Base-by-base conservation (phyloP, 2,888 invertebrate species). In the Ophion slaviceki region DNA sequence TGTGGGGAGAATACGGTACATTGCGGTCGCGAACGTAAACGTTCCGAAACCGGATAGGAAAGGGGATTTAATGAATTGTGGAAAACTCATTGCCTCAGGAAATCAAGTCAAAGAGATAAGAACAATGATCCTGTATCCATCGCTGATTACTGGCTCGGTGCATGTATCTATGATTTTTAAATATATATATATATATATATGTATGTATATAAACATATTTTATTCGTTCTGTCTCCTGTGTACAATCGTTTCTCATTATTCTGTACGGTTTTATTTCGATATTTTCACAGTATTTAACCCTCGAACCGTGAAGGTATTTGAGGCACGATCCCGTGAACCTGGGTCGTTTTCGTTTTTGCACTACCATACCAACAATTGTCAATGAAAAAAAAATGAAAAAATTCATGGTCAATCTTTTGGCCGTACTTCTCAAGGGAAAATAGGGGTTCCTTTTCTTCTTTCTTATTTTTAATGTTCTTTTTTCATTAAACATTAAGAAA, bases 91-190 rank as follows among this genome's bases (percentile, higher is more conserved):
- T 53, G 70, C 70, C 47, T 70, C 28, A 8, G 36, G 36, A 14
- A 45, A 70, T 70, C 47, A 70, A 70, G 47, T 7, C 24, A 70
- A 17, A 28, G 8, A 28, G 28, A n/a, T 40, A n/a, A 40, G n/a
- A 40, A 67, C 47, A 70, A 45, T 47, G 6, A 47, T 24, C 24
- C 45, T 28, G 28, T 17, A 1, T 70, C 17, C 1, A 24, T 53
- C 28, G 47, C 28, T 70, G 24, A 24, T n/a, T 14, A 40, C n/a
- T 20, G 36, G 68, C 11, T 40, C 53, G 62, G n/a, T 74, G 53
- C 53, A 80, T 80, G 53, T 78, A 79, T 70, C 70, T 75, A 80
- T 64, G n/a, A 70, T 75, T 70, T 83, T 80, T 75, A 80, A 75
- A 72, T 57, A 80, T 57, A 80, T 80, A 75, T 75, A 75, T 59